Conservation (phyloP, 2,888 invertebrate species). For the Drosophila tanythrix region DNA sequence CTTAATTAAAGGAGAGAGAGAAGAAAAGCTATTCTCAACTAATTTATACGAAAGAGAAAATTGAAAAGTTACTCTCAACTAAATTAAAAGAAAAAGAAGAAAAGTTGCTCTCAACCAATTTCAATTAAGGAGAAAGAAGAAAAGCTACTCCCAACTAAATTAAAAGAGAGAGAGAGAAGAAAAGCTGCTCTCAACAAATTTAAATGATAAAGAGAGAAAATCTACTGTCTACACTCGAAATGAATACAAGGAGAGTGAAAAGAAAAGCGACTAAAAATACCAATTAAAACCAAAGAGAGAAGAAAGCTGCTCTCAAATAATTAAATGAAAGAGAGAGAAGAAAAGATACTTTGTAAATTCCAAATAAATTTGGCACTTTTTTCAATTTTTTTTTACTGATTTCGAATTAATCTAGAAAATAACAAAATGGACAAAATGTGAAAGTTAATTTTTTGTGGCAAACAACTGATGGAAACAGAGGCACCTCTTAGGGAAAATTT, state of each 20-base stretch:
- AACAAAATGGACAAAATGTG: neutral
- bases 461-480: neutral
- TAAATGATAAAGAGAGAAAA: neutral
- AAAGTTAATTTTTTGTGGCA: neutral
- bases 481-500: neutral
- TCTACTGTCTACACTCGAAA: neutral
- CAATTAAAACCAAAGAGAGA: neutral
- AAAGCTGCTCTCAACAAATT: neutral
- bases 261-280: neutral
- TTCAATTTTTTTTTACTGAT: too few relatives aligned
- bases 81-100: accelerated
- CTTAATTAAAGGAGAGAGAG: neutral
- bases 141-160: neutral
- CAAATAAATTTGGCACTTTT: neutral
- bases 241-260: neutral
- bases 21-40: neutral
- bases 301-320: neutral
- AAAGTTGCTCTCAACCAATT: neutral
- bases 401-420: neutral
- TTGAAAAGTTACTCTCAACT: neutral
- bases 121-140: too few relatives aligned
- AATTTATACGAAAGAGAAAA: neutral
- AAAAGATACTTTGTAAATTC: neutral
- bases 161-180: too few relatives aligned
- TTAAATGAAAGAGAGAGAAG: neutral